Base-by-base conservation (phyloP, 2,888 invertebrate species). In the Cryptocephalus primarius region DNA sequence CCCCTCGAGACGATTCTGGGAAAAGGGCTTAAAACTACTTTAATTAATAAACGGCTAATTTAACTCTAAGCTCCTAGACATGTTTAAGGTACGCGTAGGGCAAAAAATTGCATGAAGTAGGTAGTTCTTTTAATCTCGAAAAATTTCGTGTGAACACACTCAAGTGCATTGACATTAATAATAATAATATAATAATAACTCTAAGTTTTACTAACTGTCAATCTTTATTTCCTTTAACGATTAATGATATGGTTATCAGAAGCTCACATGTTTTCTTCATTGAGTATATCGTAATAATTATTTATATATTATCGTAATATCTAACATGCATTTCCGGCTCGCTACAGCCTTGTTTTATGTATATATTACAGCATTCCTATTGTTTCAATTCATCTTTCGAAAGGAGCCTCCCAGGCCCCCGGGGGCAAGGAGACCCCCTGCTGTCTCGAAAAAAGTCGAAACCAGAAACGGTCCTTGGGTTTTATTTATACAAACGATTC, bases 41-140 rank as follows among this genome's bases (percentile, higher is more conserved):
- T 22, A 22, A 22, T 22, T 6, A 22, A 22, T 6, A 22, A 22
- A 22, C 22, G 22, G 22, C 22, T 22, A 22, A 22, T 22, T 4
- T 22, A 36, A 36, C 40, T 54, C 55, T 43, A 46, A 22, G 22
- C 12, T 48, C 49, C 56, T 58, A 59, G 53, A 49, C 13, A 50
- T 56, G 51, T 59, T 58, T 60, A 22, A 65, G 65, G 65, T 65
- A 65, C 65, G 54, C 61, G 59, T 63, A 64, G 63, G 61, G 65
- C 65, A 61, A 60, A 52, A 22, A 55, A 53, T 58, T 55, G 53
- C 55, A 56, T 54, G 55, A 53, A 53, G 55, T 55, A 52, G 49
- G 48, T 36, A 36, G 12, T 12, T 11, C 11, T 36, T 36, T 36
- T 36, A 50, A 43, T 49, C 39, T 43, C 38, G 36, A 47, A 47